Base-by-base conservation (phyloP, 2,113 vertebrate species). In the Sinocyclocheilus grahami region DNA sequence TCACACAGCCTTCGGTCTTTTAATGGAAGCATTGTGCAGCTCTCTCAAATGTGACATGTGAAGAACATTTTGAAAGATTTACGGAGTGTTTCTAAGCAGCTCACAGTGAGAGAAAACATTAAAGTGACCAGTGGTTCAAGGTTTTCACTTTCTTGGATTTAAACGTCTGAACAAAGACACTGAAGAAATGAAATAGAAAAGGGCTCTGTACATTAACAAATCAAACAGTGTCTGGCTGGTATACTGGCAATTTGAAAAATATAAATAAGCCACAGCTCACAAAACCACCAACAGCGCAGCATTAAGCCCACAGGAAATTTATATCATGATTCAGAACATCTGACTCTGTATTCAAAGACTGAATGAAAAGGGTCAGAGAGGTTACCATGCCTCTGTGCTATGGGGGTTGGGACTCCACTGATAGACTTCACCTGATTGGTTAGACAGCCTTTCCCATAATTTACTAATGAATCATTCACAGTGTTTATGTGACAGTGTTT, bases 71-170 rank as follows among this genome's bases (percentile, higher is more conserved):
- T 55, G 14, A 78, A 51, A 76, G 78, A 81, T 60, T 63, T 27
- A 62, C 76, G 1, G 16, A 22, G 67, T 55, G 58, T 85, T 74
- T 53, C 30, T 7, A 74, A 81, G 37, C 48, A 60, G 83, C 27
- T 65, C n/a, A 18, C 18, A 63, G 75, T 51, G 37, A 75, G 75
- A 27, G 72, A 65, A 63, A 77, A 48, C 69, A 71, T 69, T 72
- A 63, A 63, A 39, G 63, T 37, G 27, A 53, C 22, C 20, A 22
- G 48, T 5, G 3, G 33, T 48, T 22, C 39, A 12, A 72, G 37
- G 33, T 72, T 75, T 69, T 4, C 37, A 63, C 83, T 78, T 55
- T 53, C 51, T 85, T 46, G 30, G 71, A 74, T 46, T 48, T 27
- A 53, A 67, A n/a, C n/a, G 4, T 62, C 18, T 6, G 11, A 67